Percentiles rank a stretch among this genome's conserved stretches.
Conservation (phyloP, 1,140 invertebrate species). For the Drosophila ogumai region DNA sequence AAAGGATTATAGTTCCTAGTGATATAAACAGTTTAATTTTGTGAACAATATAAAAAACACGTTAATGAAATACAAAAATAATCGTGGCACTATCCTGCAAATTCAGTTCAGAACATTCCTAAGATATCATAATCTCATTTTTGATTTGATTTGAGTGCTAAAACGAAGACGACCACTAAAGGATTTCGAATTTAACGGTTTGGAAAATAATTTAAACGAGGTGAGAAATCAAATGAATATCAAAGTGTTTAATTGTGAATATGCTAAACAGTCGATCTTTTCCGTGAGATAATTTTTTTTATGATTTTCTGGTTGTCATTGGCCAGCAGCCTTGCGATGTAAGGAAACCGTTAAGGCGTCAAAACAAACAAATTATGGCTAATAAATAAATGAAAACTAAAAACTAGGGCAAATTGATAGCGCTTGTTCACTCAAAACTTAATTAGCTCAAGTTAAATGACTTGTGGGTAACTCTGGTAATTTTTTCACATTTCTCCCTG, state of each 20-base stretch:
- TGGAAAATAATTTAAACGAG: slow-evolving; percentile 3
- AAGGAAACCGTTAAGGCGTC: not conserved
- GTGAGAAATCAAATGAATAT: slow-evolving; percentile 17
- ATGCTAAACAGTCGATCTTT: not conserved
- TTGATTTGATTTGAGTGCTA: slow-evolving; percentile 21
- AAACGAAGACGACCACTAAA: slow-evolving; percentile 22
- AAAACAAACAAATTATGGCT: slow-evolving; percentile 6
- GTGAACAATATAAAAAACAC: slow-evolving; percentile 34
- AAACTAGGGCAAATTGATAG: not conserved
- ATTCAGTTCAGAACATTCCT: slow-evolving; percentile 84
- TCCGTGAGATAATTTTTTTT: not conserved
- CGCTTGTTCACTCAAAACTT: not conserved
- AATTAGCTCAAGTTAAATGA: not conserved
- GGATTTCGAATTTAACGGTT: slow-evolving; percentile 12
- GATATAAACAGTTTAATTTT: slow-evolving; percentile 6
- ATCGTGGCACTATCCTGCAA: slow-evolving; percentile 78
- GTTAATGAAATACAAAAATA: slow-evolving; percentile 85
- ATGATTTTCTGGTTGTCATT: slow-evolving; percentile 1
- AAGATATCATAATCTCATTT: not conserved
- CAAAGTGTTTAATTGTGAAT: slow-evolving; percentile 5
- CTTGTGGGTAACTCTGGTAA: slow-evolving; percentile 4
- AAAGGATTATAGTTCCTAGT: slow-evolving; percentile 15
- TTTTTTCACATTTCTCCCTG: not conserved
- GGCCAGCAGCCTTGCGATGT: not conserved
- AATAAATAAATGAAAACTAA: not conserved